phyloP scores from a whole-genome alignment of 2,113 vertebrate genomes.

The Ploceus nigricollis region DNA sequence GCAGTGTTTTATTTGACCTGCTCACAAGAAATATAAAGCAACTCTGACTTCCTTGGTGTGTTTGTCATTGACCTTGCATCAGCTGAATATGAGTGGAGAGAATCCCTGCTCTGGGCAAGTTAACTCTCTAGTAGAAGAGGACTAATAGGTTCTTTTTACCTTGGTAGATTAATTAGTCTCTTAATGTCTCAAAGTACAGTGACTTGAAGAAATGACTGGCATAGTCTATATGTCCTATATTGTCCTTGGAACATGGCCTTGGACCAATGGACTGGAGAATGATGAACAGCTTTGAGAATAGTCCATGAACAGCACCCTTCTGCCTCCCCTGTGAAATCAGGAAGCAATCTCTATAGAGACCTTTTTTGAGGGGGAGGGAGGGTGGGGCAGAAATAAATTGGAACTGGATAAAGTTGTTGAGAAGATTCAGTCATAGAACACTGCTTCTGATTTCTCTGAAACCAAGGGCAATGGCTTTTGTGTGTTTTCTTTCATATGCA shows the following conservation, averaged over 20 bases:
- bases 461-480: background rate
- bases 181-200: background rate
- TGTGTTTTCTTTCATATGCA: background rate
- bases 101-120: background rate
- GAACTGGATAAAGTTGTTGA: background rate
- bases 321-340: background rate
- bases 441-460: background rate
- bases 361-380: background rate
- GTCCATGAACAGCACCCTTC: background rate
- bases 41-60: slow-evolving; percentile 23
- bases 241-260: background rate
- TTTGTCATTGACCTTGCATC: slow-evolving; percentile 41
- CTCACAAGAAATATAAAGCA: slow-evolving; percentile 56
- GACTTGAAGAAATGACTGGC: background rate
- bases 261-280: background rate
- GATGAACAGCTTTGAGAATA: background rate
- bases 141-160: background rate
- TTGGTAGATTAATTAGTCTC: background rate
- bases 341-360: background rate
- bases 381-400: background rate
- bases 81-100: background rate
- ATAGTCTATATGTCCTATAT: background rate
- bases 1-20: slow-evolving; percentile 63
- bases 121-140: slow-evolving; percentile 38
- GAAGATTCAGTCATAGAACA: background rate